Base-by-base conservation (phyloP, 2,113 vertebrate genomes). In the western clawed frog (Xenopus tropicalis) region DNA sequence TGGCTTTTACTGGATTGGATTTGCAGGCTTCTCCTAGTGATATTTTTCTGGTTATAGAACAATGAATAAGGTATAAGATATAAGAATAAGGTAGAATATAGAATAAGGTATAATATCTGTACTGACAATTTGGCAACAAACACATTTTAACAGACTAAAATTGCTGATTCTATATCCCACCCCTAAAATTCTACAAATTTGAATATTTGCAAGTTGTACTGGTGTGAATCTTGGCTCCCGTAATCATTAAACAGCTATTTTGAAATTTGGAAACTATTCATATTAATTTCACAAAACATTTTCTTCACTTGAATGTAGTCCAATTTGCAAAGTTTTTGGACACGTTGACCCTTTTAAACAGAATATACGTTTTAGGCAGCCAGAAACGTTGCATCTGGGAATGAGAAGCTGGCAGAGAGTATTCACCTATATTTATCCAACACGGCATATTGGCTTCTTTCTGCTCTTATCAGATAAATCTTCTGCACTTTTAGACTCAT, bases 291-390 rank as follows among this genome's bases (percentile, higher is more conserved):
- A 74, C 65, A 68, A 74, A 61, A 46, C 72, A 61, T 69, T 75
- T 75, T 75, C 66, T 69, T 20, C 46, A 69, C 63, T 69, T 69
- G 72, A 75, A 75, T 37, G 25, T 7, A 69, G 67, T 62, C 66
- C 66, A 75, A 75, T 56, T 54, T 69, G 57, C 69, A 74, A 67
- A 75, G 54, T 69, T 75, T 68, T 69, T 75, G 72, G 66, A 69
- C 57, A 68, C 24, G 16, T 23, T 24, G 65, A 75, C 66, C 72
- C 58, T 75, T 69, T 61, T 69, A 75, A 75, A 75, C 46, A 54
- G 66, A 75, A 69, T 66, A 75, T 75, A 75, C 69, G 66, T 69
- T 74, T 52, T 69, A 24, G 62, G 58, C 58, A 75, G 72, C 52
- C 44, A 69, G 21, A 69, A 54, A 75, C 43, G 62, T 75, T 56